Evolutionary conservation across 2,797 vertebrate genomes (phyloP), one percentile per base, ranked within the genome.

Genomic region (Brotula barbata): DNA sequence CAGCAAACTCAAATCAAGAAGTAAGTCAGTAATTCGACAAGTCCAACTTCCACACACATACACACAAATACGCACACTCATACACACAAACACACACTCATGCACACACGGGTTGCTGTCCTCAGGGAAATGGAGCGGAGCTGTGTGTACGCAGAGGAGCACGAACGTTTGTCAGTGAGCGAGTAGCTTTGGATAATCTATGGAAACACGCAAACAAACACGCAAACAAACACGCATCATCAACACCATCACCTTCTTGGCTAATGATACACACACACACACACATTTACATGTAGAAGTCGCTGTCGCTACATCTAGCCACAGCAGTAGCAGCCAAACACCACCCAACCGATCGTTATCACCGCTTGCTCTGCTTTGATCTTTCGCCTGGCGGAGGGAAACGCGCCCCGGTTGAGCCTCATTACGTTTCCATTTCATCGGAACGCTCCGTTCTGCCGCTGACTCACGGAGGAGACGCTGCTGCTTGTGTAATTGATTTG

Each of bases 401-500:
- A 61, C 64, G 58, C 67, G 61, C 36, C 3, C 8, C 14, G 3
- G 52, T 60, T 19, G 36, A 13, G 37, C 39, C 60, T 81, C 76
- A 85, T 85, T 82, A 67, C 8, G 19, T 52, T 64, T 64, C 1
- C 14, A 55, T 61, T 70, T 74, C 47, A 1, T 59, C 15, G 47
- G 68, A 71, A 64, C 16, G 7, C 50, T 60, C 58, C 20, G 39
- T 67, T 68, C 68, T 68, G 73, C 63, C 77, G 55, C 71, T 64
- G 58, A 73, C 77, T 76, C 76, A 60, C 19, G 25, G 61, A 63
- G 74, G 60, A 84, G 66, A 73, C 49, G 14, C 67, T 6, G 37
- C 19, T 10, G 9, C 62, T n/a, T n/a, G n/a, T 8, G 28, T 72
- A 87, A 84, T 81, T 78, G 74, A 85, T 82, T 85, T 39, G 69